A percentile compares a stretch with the other conserved stretches of the same genome.
These are phyloP conservation scores for Nematostella vectensis DNA, from an alignment of 92 coral and sea anemone species.

Conservation along the genomic window DNA sequence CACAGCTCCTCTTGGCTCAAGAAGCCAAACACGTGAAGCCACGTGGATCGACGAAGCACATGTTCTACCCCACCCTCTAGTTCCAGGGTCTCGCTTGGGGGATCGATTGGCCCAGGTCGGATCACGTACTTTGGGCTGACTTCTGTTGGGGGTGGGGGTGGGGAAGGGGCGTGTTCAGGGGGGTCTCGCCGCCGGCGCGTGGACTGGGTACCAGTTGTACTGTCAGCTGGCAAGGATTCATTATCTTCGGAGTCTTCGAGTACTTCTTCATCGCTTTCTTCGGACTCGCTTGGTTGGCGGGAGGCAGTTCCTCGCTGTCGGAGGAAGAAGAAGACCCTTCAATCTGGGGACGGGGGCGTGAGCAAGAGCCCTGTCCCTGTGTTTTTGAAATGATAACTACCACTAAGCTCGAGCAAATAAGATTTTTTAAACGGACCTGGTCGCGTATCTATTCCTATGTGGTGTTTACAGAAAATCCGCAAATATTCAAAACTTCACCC, in stretches of 20 bases:
- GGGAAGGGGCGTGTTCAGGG: constrained; percentile 40
- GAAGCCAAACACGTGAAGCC: constrained; percentile 72
- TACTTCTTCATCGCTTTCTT: constrained; percentile 38
- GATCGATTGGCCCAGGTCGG: constrained; percentile 80
- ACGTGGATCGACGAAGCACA: constrained; percentile 53
- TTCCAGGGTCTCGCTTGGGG: constrained; percentile 67
- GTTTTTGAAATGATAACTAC: no score
- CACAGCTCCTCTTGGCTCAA: constrained; percentile 65
- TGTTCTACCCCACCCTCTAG: constrained; percentile 52
- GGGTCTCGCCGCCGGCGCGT: constrained; percentile 32
- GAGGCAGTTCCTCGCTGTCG: constrained; percentile 7
- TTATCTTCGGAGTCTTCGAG: constrained; percentile 5
- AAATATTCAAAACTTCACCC: no score
- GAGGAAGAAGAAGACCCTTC: neutral
- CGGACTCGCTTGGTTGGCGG: constrained; percentile 34
- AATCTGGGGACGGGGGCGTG: constrained; percentile 3
- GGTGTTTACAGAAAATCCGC: no score
- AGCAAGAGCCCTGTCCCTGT: constrained; percentile 1
- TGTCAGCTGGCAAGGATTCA: constrained; percentile 11
- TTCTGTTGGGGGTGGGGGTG: constrained; percentile 87
- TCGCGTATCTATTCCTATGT: no score
- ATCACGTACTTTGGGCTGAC: constrained; percentile 70
- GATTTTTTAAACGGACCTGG: no score
- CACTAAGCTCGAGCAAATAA: no score
- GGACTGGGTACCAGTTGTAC: constrained; percentile 23